phyloP scores from a whole-genome alignment of 1,140 invertebrate genomes.

The Leptopilina boulardi region DNA sequence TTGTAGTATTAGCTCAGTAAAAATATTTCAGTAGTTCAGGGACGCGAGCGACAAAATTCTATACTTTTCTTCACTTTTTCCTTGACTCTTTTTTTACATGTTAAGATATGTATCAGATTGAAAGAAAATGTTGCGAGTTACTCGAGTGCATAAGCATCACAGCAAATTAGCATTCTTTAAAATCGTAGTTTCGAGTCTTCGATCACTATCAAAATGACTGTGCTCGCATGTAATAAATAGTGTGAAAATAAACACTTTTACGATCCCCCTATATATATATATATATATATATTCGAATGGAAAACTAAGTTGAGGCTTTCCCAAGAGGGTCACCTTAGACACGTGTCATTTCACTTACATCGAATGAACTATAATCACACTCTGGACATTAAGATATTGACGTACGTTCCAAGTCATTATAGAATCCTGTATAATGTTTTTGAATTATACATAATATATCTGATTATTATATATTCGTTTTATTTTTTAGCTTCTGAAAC shows the following conservation, averaged over 20 bases:
- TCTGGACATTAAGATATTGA: background rate
- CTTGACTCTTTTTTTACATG: background rate
- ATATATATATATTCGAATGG: background rate
- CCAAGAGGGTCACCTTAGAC: background rate
- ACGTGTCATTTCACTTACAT: slow-evolving; percentile 17
- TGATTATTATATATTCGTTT: background rate
- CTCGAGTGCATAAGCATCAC: slow-evolving; percentile 4
- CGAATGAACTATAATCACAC: background rate
- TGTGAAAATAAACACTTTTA: slow-evolving; percentile 19
- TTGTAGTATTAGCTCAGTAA: no score
- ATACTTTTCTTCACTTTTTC: background rate
- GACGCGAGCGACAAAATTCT: background rate
- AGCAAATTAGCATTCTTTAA: background rate
- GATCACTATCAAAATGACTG: slow-evolving; percentile 23
- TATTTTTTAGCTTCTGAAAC: no score
- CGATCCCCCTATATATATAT: background rate
- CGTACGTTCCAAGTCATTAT: slow-evolving; percentile 15
- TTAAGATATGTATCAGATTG: slow-evolving; percentile 15
- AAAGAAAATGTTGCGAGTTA: slow-evolving; percentile 10
- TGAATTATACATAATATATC: background rate
- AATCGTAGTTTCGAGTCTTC: background rate
- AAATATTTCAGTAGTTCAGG: background rate
- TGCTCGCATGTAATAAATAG: background rate
- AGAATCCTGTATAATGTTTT: background rate
- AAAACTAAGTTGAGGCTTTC: slow-evolving; percentile 15